Evolutionary conservation across 2,797 vertebrate genomes (phyloP).

Genomic region (Tachyglossus aculeatus): DNA sequence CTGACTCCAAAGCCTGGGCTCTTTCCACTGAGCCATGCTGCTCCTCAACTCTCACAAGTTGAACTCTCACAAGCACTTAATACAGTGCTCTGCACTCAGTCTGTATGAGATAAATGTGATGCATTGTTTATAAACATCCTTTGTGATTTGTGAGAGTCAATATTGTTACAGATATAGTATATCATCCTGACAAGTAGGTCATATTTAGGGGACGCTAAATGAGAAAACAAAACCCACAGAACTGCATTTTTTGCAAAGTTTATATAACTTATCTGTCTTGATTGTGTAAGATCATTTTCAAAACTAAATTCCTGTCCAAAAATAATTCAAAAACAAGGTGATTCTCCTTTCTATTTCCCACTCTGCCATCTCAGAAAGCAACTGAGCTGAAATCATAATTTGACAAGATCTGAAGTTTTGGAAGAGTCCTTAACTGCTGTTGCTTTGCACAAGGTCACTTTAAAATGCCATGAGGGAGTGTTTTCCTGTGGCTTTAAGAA

Average conservation of each 20-base stretch:
- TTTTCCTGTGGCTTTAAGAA: neutral
- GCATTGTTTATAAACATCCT: too few relatives aligned
- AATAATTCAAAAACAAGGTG: neutral
- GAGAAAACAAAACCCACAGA: neutral
- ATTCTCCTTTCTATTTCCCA: neutral
- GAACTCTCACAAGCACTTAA: too few relatives aligned
- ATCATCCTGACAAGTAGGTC: neutral
- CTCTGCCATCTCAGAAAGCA: neutral
- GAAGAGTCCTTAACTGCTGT: neutral
- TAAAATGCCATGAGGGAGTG: neutral
- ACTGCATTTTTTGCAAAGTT: neutral
- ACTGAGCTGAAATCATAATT: neutral
- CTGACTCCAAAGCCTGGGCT: too few relatives aligned
- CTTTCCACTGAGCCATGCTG: too few relatives aligned
- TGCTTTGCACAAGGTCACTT: neutral
- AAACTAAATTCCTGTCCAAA: neutral
- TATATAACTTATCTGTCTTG: neutral
- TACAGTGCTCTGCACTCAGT: too few relatives aligned
- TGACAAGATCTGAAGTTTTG: neutral
- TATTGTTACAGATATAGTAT: too few relatives aligned
- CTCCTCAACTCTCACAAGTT: too few relatives aligned
- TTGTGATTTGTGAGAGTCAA: too few relatives aligned
- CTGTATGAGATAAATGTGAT: too few relatives aligned
- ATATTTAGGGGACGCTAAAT: neutral
- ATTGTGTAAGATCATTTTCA: constrained; percentile 1